Evolutionary conservation across 2,797 vertebrate genomes (phyloP).

Genomic region (Moxostoma hubbsi): DNA sequence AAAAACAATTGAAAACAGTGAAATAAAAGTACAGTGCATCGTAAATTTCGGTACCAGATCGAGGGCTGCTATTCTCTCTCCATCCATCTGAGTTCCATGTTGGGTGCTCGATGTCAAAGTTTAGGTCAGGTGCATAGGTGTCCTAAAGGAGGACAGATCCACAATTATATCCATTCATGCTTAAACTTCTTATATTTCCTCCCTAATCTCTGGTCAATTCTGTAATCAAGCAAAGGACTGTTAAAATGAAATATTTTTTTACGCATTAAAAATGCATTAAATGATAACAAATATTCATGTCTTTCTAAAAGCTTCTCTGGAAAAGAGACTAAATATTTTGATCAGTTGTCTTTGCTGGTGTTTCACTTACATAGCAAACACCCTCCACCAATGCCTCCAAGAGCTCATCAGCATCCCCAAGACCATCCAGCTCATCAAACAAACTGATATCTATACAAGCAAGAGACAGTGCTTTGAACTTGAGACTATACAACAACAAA

Average conservation of each 20-base stretch:
- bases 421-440: conserved; percentile 87
- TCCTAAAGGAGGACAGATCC: conserved; percentile 72
- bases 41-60: conserved; percentile 73
- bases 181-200: background rate
- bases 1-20: background rate
- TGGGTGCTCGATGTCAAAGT: conserved; percentile 88
- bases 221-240: background rate
- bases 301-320: background rate
- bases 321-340: background rate
- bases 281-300: background rate
- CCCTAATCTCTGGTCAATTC: background rate
- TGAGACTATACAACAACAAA: too few relatives aligned
- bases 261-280: background rate
- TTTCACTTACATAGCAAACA: conserved; percentile 75
- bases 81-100: conserved; percentile 80
- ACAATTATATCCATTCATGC: conserved; percentile 1
- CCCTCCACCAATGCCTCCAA: conserved; percentile 72
- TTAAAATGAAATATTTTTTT: background rate
- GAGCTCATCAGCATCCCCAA: conserved; percentile 81
- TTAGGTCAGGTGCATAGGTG: conserved; percentile 77
- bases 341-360: background rate
- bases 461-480: conserved; percentile 5
- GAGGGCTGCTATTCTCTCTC: conserved; percentile 74
- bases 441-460: conserved; percentile 82
- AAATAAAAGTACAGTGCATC: background rate